Percentiles rank a stretch among this genome's conserved stretches.
Conservation (phyloP, 2,797 vertebrate species). For the Falco naumanni region DNA sequence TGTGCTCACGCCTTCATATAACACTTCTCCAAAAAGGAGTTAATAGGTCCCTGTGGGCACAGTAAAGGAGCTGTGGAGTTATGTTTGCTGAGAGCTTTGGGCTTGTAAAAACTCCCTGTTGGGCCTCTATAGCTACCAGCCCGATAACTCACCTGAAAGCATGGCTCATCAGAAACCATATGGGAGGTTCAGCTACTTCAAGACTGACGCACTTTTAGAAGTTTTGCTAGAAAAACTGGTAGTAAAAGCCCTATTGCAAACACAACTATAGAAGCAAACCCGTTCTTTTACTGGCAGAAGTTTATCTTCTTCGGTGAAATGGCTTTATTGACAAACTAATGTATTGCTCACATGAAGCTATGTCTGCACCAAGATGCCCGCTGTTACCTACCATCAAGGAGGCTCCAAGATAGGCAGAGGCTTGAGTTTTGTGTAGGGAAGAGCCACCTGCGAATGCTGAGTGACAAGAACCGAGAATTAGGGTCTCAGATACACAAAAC, state of each 20-base stretch:
- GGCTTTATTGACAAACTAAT: not conserved
- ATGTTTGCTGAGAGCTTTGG: not conserved
- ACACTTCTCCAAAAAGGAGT: not conserved
- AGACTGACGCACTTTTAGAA: not conserved
- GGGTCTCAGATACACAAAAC: not conserved
- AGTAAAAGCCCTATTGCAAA: not conserved
- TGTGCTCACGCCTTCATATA: not conserved
- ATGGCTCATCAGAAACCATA: accelerated
- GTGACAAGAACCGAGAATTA: conserved; percentile 11
- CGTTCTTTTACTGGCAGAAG: not conserved
- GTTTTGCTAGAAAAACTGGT: not conserved
- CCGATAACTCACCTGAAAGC: not conserved
- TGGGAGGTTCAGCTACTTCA: not conserved
- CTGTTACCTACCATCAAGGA: accelerated
- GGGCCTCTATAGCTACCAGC: not conserved
- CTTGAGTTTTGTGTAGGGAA: not conserved
- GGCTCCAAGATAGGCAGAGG: not conserved
- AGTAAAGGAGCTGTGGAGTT: not conserved
- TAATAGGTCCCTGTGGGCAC: not conserved
- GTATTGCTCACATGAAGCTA: not conserved
- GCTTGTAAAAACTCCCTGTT: not conserved
- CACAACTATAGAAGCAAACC: accelerated
- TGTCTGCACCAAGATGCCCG: not conserved
- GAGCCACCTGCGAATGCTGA: not conserved
- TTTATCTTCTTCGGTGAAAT: not conserved